Base-by-base conservation (phyloP, 2,113 vertebrate species). In the Ibidorhyncha struthersii region DNA sequence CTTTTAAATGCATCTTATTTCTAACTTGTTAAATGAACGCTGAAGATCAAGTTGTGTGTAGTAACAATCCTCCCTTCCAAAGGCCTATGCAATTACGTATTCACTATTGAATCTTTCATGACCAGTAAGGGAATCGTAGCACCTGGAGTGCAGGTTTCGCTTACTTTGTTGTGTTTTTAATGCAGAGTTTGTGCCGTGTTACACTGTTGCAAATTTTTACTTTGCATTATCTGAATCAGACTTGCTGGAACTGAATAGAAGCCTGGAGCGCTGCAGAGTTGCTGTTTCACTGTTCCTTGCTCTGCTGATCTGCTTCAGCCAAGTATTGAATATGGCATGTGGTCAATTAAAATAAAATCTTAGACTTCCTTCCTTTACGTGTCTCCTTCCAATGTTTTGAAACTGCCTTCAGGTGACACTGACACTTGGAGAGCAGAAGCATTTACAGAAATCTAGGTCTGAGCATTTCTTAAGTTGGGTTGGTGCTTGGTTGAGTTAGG, bases 21-120 rank as follows among this genome's bases (percentile, higher is more conserved):
- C 61, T 72, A 27, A 55, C 71, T 38, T 85, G 69, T 93, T 97
- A 77, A 92, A 36, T 63, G 69, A 78, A 63, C 53, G 49, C 80
- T 82, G 45, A 80, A 82, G 86, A 94, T 87, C 62, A 82, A 76
- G 50, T 73, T 76, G 17, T 84, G 27, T n/a, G 62, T 69, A 69
- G 66, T 52, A 76, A 72, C 15, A 38, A 32, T 74, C 27, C 1
- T 0, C 43, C 55, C 50, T 87, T 86, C 40, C 52, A 82, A 86
- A 72, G 62, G 49, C 62, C 86, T 91, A 50, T 76, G 62, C 53
- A 47, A 27, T 93, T 90, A 47, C 21, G 6, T 79, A 69, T 82
- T 93, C 62, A n/a, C 32, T 92, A 62, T 45, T 87, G 73, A 94
- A 82, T 87, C 72, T 89, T 94, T 79, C 56, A 85, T 94, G 94